These are phyloP conservation scores for Anguilla rostrata DNA, from an alignment of 2,113 vertebrate genomes.

Conservation along the genomic window DNA sequence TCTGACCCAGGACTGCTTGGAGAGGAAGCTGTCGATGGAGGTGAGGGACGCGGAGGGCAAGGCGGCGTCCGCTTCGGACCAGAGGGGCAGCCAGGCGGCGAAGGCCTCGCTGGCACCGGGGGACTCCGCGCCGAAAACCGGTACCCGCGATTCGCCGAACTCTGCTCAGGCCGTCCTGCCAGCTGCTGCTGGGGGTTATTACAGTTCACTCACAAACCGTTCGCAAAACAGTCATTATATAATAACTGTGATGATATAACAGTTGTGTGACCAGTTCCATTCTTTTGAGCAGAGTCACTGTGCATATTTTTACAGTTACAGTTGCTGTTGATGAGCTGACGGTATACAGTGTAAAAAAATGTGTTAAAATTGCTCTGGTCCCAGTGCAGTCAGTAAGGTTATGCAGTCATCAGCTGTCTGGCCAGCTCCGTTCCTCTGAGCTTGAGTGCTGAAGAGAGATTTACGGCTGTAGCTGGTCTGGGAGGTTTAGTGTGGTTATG, in stretches of 20 bases:
- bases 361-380: too few relatives aligned
- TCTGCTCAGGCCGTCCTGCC: neutral
- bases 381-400: too few relatives aligned
- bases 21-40: conserved; percentile 58
- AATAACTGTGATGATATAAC: too few relatives aligned
- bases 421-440: too few relatives aligned
- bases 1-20: conserved; percentile 57
- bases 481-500: too few relatives aligned
- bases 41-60: conserved; percentile 45
- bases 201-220: neutral
- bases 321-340: too few relatives aligned
- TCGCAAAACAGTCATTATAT: too few relatives aligned
- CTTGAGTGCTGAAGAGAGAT: too few relatives aligned
- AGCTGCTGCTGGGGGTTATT: neutral
- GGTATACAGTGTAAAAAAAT: too few relatives aligned
- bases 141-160: conserved; percentile 42
- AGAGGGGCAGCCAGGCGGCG: neutral
- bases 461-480: too few relatives aligned
- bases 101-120: neutral
- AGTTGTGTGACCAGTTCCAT: neutral
- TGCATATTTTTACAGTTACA: neutral
- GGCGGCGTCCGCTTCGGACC: neutral
- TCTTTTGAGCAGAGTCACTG: neutral
- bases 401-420: too few relatives aligned
- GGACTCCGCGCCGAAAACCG: conserved; percentile 54